Base-by-base conservation (phyloP, 2,797 vertebrate genomes). In the Thamnophis elegans region DNA sequence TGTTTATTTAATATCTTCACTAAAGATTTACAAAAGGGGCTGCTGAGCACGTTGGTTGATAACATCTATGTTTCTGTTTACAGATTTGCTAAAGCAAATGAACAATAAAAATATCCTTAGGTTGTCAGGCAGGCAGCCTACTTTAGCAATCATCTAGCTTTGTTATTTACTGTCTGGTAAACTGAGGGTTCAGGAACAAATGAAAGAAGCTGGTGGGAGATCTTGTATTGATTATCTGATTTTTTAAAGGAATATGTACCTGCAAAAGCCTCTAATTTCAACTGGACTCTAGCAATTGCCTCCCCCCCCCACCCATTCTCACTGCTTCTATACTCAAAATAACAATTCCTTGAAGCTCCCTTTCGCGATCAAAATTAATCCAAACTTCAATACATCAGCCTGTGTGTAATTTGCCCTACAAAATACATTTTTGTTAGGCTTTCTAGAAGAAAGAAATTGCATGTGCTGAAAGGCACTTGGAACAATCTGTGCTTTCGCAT, bases 401-500 rank as follows among this genome's bases (percentile, higher is more conserved):
- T 32, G 42, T 9, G 20, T 53, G 53, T 78, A 89, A 13, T 51
- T 89, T 92, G 4, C 13, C 91, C 85, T 85, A 93, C 55, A 91
- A 82, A 59, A 90, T 73, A 47, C 14, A 91, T 85, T 94, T 82
- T 94, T 95, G 7, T 89, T 92, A 93, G 92, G 78, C 91, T 58
- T 92, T 10, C 5, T 92, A 90, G 89, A 88, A 47, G 10, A 42
- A 93, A 89, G 28, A 60, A 92, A 60, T 14, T 36, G 60, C 12
- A 5, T 94, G 22, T 4, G 22, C 55, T 90, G 8, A 87, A 94
- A 78, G 90, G 36, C 90, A 88, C 54, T 92, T 1, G 28, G 90
- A 91, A 91, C 42, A 89, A 42, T 42, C 88, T 87, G 65, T 91
- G 12, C 9, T 94, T 94, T 92, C 13, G 25, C 42, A 68, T 90